phyloP scores from a whole-genome alignment of 2,888 invertebrate genomes.

The Nomada ferruginata region DNA sequence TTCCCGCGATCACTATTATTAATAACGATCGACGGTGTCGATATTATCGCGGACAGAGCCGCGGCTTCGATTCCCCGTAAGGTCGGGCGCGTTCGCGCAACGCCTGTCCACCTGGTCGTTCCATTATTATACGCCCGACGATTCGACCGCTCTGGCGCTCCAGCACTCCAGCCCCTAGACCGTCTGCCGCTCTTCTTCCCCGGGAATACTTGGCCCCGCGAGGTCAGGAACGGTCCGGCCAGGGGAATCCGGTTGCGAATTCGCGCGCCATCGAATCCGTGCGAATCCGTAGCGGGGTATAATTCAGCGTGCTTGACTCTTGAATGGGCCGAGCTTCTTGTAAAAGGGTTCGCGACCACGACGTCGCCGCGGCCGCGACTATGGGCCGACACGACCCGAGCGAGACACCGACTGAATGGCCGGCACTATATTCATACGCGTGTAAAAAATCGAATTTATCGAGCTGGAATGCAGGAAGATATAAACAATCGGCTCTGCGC shows the following conservation, averaged over 20 bases:
- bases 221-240: constrained; percentile 43
- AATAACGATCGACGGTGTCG: constrained; percentile 49
- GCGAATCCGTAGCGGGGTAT: constrained; percentile 71
- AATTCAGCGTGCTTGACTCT: constrained; percentile 76
- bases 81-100: constrained; percentile 51
- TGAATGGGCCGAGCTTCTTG: constrained; percentile 74
- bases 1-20: constrained; percentile 42
- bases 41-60: constrained; percentile 34
- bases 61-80: constrained; percentile 36
- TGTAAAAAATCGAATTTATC: constrained; percentile 76
- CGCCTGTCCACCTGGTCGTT: neutral
- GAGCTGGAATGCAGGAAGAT: constrained; percentile 70
- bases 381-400: constrained; percentile 59
- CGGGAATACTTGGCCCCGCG: constrained; percentile 48
- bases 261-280: constrained; percentile 51
- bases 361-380: constrained; percentile 33
- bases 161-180: neutral
- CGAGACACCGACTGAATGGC: constrained; percentile 68
- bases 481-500: constrained; percentile 67
- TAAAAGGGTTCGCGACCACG: constrained; percentile 60
- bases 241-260: constrained; percentile 53
- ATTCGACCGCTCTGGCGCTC: neutral
- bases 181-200: constrained; percentile 18
- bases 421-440: constrained; percentile 75
- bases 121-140: constrained; percentile 21